phyloP scores from a whole-genome alignment of 2,113 vertebrate genomes.

The Melanostigma gelatinosum region DNA sequence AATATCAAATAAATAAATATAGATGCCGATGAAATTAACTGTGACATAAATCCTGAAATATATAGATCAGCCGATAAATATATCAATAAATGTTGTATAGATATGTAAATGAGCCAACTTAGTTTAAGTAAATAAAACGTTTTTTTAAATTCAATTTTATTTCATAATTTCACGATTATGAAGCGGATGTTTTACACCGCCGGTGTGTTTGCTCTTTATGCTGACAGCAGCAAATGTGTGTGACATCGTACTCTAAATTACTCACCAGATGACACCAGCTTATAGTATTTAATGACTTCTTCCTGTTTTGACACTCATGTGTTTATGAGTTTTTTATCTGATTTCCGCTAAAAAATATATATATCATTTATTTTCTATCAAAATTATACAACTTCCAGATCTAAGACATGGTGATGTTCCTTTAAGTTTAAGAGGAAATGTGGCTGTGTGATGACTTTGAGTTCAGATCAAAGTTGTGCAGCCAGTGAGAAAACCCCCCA shows the following conservation, averaged over 20 bases:
- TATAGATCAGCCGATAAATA: neutral
- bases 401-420: too few species aligned
- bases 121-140: neutral
- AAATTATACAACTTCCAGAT: too few species aligned
- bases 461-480: neutral
- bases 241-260: neutral
- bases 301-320: neutral
- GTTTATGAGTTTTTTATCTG: neutral
- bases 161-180: too few species aligned
- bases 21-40: neutral
- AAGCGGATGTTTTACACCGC: neutral
- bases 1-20: neutral
- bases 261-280: neutral
- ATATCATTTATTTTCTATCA: too few species aligned
- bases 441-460: neutral
- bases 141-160: neutral
- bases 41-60: neutral
- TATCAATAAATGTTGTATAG: neutral
- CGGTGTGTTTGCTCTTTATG: neutral
- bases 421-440: constrained; percentile 1
- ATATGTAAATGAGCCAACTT: neutral
- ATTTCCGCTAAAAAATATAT: neutral
- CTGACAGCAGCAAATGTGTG: neutral
- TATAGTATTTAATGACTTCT: neutral
- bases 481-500: neutral